Base-by-base conservation (phyloP, 2,888 invertebrate species). In the Dasysyrphus albostriatus region DNA sequence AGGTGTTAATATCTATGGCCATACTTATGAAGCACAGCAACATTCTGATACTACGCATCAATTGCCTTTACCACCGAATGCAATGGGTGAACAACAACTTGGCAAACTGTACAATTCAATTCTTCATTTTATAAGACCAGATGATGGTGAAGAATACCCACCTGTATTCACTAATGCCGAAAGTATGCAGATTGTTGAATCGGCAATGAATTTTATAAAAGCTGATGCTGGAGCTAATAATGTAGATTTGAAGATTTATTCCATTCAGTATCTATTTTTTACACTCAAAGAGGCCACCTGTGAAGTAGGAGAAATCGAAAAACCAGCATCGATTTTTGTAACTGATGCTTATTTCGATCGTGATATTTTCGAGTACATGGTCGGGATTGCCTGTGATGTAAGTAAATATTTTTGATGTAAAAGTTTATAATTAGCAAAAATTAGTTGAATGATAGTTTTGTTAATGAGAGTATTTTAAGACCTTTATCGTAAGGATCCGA, bases 21-120 rank as follows among this genome's bases (percentile, higher is more conserved):
- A 93, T 88, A 90, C 91, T 3, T 90, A 91, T 83, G 93, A 92
- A 19, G 93, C 94, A 0, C 89, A 91, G 61, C 89, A 92, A n/a
- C 92, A 92, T 80, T 91, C 93, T 0, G 90, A 92, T 1, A 89
- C 90, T 2, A 93, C 93, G 0, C 95, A 95, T 89, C 90, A 92
- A 75, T 90, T 95, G 56, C 92, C 92, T 1, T 83, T 92, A 32
- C 93, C 94, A 5, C 90, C 92, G 1, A 90, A 93, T 19, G 92
- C 92, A 1, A 89, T 92, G 70, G 92, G 92, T 0, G 92, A 91
- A 32, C 70, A 76, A 0, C 77, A 91, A 63, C 88, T 92, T 54
- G 89, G 83, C 3, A 89, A 90, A 7, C 90, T 94, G 39, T 94
- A 93, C 78, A 37, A 88, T 0, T 91, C 92, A 5, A 89, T 94